Base-by-base conservation (phyloP, 2,888 invertebrate genomes). In the Cephonodes hylas region DNA sequence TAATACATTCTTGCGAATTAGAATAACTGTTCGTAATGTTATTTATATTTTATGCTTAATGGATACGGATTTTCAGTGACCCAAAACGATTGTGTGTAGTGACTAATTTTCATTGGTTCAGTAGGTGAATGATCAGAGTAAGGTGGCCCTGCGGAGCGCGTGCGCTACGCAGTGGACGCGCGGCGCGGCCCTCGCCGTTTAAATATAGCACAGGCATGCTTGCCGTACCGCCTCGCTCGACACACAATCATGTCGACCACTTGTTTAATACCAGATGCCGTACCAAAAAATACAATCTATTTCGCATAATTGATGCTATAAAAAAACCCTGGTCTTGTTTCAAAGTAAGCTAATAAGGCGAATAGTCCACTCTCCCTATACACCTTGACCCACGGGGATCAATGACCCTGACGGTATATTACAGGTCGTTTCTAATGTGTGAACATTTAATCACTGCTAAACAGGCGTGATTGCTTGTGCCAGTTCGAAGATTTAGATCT, bases 191-290 rank as follows among this genome's bases (percentile, higher is more conserved):
- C 91, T 89, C 89, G 85, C 83, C 67, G 80, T 79, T 81, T 91
- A 91, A 83, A 90, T 90, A 86, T 91, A 91, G 91, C 85, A 74
- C 84, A 77, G 84, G 86, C 89, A 86, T 85, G 87, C 89, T 84
- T 80, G 85, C 85, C 84, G 79, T 81, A 78, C 75, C 76, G 73
- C 79, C 78, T 78, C 84, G 79, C 78, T 77, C 85, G 79, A 77
- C 83, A 83, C 82, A 88, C 87, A 87, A 86, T 87, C 84, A 80
- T 79, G 83, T 83, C 85, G 81, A 85, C 84, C 80, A 83, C 85
- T 85, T 79, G 75, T 80, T 77, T 80, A 75, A 75, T 76, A 76
- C 75, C 70, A 73, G 71, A 65, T 68, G 70, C 66, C 70, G 68
- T 66, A 69, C 60, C 38, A 70, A 73, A 76, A 75, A 70, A 42